These are phyloP conservation scores for Semotilus atromaculatus DNA, from an alignment of 2,797 vertebrate genomes.

Conservation along the genomic window DNA sequence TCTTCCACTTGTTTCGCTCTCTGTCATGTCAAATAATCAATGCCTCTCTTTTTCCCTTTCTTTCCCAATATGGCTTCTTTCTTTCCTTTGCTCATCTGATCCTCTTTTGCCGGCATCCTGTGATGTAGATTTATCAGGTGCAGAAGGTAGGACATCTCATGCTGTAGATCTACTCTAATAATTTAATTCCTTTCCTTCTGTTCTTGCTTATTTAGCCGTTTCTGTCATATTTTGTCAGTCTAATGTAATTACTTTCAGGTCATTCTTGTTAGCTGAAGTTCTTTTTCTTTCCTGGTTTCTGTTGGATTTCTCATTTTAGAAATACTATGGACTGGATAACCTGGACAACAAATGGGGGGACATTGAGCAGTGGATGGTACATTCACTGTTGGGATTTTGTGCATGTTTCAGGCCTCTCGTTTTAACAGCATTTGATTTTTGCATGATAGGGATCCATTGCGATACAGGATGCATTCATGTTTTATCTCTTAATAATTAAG, in stretches of 20 bases:
- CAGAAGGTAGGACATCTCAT: slow-evolving; percentile 89
- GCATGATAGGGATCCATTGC: neutral
- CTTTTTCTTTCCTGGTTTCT: slow-evolving; percentile 32
- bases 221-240: neutral
- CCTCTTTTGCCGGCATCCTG: slow-evolving; percentile 54
- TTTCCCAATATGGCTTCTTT: slow-evolving; percentile 24
- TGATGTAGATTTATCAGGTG: slow-evolving; percentile 93
- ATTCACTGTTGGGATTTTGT: slow-evolving; percentile 33
- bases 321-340: slow-evolving; percentile 91
- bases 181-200: slow-evolving; percentile 3
- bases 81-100: slow-evolving; percentile 60
- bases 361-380: slow-evolving; percentile 99
- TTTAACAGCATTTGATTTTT: neutral
- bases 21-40: neutral
- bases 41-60: neutral
- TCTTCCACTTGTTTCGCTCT: neutral
- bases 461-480: neutral
- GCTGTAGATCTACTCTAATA: slow-evolving; percentile 1
- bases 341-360: slow-evolving; percentile 90
- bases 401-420: slow-evolving; percentile 16
- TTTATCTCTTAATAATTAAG: neutral
- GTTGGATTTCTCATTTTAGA: slow-evolving; percentile 77
- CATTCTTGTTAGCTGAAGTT: neutral
- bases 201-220: neutral
- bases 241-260: neutral